phyloP scores from a whole-genome alignment of 2,888 invertebrate genomes.

The Perithous albicinctus region DNA sequence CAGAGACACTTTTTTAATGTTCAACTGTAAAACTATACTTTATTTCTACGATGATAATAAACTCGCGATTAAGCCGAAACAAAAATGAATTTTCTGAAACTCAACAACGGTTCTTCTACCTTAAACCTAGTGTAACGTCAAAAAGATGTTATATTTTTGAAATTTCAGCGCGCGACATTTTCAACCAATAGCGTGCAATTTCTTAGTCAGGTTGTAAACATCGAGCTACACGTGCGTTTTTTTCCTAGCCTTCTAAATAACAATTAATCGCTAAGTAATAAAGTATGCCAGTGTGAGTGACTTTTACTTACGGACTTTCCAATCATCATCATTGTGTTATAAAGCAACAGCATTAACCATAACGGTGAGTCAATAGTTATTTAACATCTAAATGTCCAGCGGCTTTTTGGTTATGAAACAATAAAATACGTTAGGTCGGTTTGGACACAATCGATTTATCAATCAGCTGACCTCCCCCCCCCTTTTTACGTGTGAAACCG shows the following conservation, averaged over 20 bases:
- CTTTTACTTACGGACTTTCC: background rate
- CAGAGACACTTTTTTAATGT: too few relatives aligned
- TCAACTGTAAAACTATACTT: too few relatives aligned
- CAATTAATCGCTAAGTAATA: background rate
- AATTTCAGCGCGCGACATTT: background rate
- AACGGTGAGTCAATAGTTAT: conserved; percentile 41
- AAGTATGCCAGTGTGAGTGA: background rate
- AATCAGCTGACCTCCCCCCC: background rate
- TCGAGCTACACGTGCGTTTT: conserved; percentile 27
- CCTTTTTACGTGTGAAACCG: background rate
- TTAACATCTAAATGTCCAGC: background rate
- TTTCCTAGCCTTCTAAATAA: background rate
- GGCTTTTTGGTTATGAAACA: conserved; percentile 1
- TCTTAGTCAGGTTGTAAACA: conserved; percentile 15
- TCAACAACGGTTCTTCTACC: too few relatives aligned
- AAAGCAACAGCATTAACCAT: background rate
- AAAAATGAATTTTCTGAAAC: too few relatives aligned
- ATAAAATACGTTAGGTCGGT: too few relatives aligned
- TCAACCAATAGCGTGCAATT: background rate
- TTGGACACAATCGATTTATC: conserved; percentile 9
- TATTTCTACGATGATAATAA: too few relatives aligned
- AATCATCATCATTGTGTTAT: background rate
- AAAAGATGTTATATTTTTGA: background rate
- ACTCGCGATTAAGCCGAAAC: too few relatives aligned
- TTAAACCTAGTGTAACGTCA: too few relatives aligned